Evolutionary conservation across 2,113 vertebrate species (phyloP).

Genomic region (Hypocryptadius cinnamomeus): DNA sequence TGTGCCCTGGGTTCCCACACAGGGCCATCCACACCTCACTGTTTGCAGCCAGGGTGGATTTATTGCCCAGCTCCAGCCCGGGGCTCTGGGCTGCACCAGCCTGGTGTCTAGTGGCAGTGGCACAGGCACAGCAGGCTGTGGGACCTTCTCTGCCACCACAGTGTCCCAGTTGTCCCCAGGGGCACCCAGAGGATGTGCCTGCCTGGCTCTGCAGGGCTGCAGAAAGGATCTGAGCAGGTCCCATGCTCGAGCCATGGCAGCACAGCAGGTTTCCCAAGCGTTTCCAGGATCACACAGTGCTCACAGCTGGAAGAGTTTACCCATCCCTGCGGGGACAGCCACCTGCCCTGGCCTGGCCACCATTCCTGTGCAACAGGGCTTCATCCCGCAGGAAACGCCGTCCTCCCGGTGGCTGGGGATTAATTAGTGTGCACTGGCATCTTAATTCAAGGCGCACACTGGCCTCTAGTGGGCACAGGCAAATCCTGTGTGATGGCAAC

Average conservation of each 20-base stretch:
- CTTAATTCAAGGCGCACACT: constrained; percentile 13
- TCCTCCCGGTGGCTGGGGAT: neutral
- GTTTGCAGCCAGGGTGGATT: neutral
- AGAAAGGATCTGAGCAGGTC: neutral
- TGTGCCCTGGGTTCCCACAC: too few relatives aligned
- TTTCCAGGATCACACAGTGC: neutral
- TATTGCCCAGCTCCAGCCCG: neutral
- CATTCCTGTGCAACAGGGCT: neutral
- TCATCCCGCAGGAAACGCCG: neutral
- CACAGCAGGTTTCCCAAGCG: neutral
- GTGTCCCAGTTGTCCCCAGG: neutral
- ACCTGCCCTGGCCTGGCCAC: neutral
- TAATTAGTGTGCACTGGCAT: rapidly evolving
- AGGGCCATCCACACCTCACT: rapidly evolving
- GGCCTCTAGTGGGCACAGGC: constrained; percentile 51
- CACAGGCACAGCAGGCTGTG: neutral
- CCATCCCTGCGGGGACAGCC: neutral
- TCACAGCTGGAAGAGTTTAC: neutral
- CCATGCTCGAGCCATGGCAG: rapidly evolving
- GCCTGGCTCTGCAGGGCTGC: neutral
- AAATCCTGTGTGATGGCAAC: neutral
- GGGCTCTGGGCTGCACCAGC: neutral
- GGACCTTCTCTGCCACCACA: neutral
- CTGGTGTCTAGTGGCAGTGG: rapidly evolving
- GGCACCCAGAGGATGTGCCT: neutral